phyloP scores from a whole-genome alignment of 1,140 invertebrate genomes.

The Colletes gigas region DNA sequence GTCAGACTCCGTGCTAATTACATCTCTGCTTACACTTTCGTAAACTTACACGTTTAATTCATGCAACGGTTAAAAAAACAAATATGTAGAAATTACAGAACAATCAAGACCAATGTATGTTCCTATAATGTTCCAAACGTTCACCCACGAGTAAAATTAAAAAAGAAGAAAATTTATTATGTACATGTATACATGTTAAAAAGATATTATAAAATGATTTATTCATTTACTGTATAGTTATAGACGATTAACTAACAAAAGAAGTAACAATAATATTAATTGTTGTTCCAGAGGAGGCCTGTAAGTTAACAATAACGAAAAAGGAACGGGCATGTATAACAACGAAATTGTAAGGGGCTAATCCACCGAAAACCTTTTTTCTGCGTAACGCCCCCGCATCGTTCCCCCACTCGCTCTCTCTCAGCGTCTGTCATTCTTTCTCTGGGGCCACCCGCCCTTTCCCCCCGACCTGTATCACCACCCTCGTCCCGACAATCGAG shows the following conservation, averaged over 20 bases:
- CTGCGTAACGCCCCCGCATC: background rate
- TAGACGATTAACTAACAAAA: too few relatives aligned
- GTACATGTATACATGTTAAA: too few relatives aligned
- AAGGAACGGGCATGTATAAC: background rate
- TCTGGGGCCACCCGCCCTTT: background rate
- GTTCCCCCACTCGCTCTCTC: background rate
- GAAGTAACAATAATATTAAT: too few relatives aligned
- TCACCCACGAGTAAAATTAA: background rate
- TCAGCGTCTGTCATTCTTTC: background rate
- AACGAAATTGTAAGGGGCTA: background rate
- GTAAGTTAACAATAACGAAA: background rate
- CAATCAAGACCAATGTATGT: too few relatives aligned
- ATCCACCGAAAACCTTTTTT: background rate
- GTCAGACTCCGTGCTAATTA: background rate
- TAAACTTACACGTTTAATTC: too few relatives aligned
- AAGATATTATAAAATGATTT: too few relatives aligned
- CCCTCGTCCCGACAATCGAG: background rate
- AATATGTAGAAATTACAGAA: too few relatives aligned
- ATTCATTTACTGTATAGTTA: background rate
- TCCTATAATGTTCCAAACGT: too few relatives aligned
- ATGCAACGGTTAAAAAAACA: too few relatives aligned
- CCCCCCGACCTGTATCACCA: background rate
- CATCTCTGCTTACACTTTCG: too few relatives aligned
- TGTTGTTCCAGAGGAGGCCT: too few relatives aligned
- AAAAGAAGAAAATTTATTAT: background rate